Percentiles rank a stretch among this genome's conserved stretches.
phyloP scores from a whole-genome alignment of 2,113 vertebrate genomes.

The Xerus inauris region DNA sequence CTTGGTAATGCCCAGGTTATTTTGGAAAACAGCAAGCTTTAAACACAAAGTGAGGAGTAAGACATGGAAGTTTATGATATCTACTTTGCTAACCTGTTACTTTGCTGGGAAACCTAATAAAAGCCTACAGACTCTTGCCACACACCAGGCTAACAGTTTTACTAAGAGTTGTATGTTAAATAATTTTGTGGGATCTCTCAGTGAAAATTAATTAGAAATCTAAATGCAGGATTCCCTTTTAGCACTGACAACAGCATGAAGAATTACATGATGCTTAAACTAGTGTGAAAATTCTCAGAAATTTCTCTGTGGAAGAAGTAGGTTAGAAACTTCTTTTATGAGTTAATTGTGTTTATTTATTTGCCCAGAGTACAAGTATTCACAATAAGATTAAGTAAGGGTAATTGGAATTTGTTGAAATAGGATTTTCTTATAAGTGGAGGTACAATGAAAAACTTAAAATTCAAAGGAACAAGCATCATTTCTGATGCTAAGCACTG shows the following conservation, averaged over 20 bases:
- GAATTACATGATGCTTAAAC: constrained; percentile 79
- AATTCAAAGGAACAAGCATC: background rate
- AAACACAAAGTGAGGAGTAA: constrained; percentile 59
- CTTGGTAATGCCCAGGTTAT: background rate
- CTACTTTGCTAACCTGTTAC: constrained; percentile 67
- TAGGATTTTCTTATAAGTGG: background rate
- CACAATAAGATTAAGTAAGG: constrained; percentile 76
- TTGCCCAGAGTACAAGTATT: constrained; percentile 63
- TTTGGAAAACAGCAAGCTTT: constrained; percentile 51
- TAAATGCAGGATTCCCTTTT: constrained; percentile 72
- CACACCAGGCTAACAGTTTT: constrained; percentile 75
- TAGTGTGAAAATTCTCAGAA: constrained; percentile 80
- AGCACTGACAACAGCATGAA: constrained; percentile 55
- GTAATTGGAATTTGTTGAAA: background rate
- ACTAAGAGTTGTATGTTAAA: constrained; percentile 75
- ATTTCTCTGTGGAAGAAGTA: constrained; percentile 78
- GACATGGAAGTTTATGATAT: constrained; percentile 43
- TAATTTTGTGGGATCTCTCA: constrained; percentile 73
- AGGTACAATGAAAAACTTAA: background rate
- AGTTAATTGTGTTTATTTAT: constrained; percentile 81
- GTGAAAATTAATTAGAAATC: constrained; percentile 69
- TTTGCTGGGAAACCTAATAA: constrained; percentile 73
- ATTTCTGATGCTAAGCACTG: background rate
- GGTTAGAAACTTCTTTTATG: constrained; percentile 81
- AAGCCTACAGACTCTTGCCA: constrained; percentile 60